Conservation (phyloP, 2,888 invertebrate species). For the Dasysyrphus albostriatus region DNA sequence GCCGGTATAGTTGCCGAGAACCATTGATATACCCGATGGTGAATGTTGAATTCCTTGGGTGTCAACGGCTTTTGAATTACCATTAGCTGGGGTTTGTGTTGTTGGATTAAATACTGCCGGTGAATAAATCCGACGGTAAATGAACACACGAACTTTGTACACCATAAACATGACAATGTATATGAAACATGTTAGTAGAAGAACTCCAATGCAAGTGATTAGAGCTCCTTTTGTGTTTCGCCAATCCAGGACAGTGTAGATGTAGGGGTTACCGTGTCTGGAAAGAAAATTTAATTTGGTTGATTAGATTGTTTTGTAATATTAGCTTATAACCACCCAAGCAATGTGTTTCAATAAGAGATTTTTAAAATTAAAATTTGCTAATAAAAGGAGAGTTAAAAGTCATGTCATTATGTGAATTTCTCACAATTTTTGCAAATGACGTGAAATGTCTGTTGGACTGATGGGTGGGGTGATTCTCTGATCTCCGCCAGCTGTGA, state of each 20-base stretch:
- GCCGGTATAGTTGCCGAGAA: constrained; percentile 80
- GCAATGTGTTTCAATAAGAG: too few species aligned
- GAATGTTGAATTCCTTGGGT: constrained; percentile 80
- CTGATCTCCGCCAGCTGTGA: too few species aligned
- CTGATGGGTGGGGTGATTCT: too few species aligned
- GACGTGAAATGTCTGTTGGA: too few species aligned
- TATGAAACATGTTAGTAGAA: constrained; percentile 80
- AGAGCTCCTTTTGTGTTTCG: constrained; percentile 85
- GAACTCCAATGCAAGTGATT: constrained; percentile 80
- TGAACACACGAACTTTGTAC: constrained; percentile 81
- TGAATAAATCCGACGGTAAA: constrained; percentile 79
- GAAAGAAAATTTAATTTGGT: not conserved
- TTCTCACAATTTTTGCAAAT: too few species aligned
- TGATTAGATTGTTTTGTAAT: too few species aligned
- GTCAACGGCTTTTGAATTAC: constrained; percentile 4
- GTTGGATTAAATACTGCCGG: constrained; percentile 80
- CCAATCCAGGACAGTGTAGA: constrained; percentile 92
- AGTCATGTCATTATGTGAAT: too few species aligned
- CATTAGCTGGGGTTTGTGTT: constrained; percentile 50
- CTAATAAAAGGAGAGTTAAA: too few species aligned
- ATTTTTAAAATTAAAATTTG: too few species aligned
- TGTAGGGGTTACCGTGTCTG: constrained; percentile 85
- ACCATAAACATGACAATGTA: constrained; percentile 81
- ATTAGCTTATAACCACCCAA: too few species aligned
- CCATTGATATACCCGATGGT: constrained; percentile 83